phyloP scores from a whole-genome alignment of 2,888 invertebrate genomes.

The Gonocerus acuteangulatus region DNA sequence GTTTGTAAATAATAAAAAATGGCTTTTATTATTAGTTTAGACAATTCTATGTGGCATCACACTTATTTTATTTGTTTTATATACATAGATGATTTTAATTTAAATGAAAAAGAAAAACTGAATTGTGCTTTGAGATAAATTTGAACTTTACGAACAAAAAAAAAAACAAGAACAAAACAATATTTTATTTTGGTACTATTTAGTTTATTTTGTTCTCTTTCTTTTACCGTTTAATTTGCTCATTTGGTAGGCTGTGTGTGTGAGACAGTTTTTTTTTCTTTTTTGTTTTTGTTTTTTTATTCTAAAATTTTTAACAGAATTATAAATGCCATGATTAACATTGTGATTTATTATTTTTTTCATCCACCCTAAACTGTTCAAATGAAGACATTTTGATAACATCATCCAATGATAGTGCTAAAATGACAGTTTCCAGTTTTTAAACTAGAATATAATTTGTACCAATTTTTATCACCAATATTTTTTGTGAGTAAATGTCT shows the following conservation, averaged over 20 bases:
- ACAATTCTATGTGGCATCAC: conserved; percentile 21
- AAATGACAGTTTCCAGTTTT: conserved; percentile 20
- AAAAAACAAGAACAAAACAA: background rate
- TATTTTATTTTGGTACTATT: background rate
- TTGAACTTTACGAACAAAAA: background rate
- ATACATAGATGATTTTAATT: conserved; percentile 16
- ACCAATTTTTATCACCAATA: conserved; percentile 10
- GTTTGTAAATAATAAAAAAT: conserved; percentile 21
- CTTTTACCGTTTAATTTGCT: conserved; percentile 10
- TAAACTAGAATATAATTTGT: conserved; percentile 15
- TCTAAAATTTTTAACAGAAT: background rate
- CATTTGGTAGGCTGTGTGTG: conserved; percentile 28
- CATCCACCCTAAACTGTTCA: background rate
- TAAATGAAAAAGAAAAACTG: conserved; percentile 2
- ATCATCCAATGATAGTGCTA: background rate
- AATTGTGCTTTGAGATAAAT: background rate
- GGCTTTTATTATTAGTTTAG: conserved; percentile 27
- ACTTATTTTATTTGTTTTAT: conserved; percentile 23
- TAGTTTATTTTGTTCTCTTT: background rate
- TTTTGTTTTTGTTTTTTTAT: background rate
- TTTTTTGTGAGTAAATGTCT: conserved; percentile 22
- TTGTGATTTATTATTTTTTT: background rate
- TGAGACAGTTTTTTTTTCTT: conserved; percentile 20
- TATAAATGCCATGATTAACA: background rate
- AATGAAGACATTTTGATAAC: background rate